Conservation (phyloP, 2,113 vertebrate genomes). For the Carassius auratus region DNA sequence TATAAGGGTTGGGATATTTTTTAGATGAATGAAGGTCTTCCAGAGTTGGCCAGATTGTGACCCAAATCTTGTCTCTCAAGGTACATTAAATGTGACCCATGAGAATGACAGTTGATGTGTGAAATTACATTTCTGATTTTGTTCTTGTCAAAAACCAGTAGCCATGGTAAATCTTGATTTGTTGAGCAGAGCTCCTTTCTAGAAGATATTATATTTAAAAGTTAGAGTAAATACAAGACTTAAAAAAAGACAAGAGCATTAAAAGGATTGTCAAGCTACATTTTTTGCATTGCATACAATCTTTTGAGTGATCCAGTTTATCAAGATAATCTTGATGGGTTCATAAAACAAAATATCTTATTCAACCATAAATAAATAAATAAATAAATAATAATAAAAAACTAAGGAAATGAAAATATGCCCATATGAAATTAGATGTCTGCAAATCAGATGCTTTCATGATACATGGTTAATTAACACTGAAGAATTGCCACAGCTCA, state of each 20-base stretch:
- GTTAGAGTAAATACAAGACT: background rate
- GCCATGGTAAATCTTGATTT: conserved; percentile 21
- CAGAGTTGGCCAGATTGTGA: background rate
- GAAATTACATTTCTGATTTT: conserved; percentile 58
- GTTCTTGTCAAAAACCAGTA: background rate
- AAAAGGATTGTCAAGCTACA: background rate
- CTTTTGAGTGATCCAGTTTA: background rate
- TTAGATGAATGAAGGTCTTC: background rate
- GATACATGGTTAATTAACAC: conserved; percentile 8
- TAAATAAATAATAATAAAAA: no score
- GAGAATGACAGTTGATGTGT: conserved; percentile 46
- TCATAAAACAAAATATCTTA: background rate
- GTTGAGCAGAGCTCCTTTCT: conserved; percentile 9
- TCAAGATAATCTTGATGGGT: background rate
- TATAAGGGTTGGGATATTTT: background rate
- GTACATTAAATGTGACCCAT: conserved; percentile 19
- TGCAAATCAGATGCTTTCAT: background rate
- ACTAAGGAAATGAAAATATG: background rate
- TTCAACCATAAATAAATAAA: background rate
- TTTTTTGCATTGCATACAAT: background rate
- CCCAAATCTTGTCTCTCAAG: background rate
- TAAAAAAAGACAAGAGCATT: background rate
- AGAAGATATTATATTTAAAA: conserved; percentile 33
- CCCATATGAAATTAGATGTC: background rate
- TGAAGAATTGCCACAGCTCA: conserved; percentile 1